Percentiles rank a stretch among this genome's conserved stretches.
Evolutionary conservation across 1,140 invertebrate species (phyloP).

Genomic region (Heliconius hewitsoni): DNA sequence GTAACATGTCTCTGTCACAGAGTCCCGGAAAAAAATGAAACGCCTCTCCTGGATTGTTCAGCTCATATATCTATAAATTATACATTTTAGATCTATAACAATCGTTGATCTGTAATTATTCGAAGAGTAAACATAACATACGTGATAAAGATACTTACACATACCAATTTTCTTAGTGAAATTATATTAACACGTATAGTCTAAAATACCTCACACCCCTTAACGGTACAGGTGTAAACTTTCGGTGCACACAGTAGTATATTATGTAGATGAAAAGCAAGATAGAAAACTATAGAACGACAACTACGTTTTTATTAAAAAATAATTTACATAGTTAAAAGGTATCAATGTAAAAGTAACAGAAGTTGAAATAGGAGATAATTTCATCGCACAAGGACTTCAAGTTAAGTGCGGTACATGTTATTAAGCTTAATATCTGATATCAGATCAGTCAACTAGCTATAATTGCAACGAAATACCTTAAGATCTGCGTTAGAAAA

Average conservation of each 20-base stretch:
- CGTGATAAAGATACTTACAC: slow-evolving; percentile 41
- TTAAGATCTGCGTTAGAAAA: slow-evolving; percentile 8
- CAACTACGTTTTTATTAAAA: neutral
- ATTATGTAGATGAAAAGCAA: neutral
- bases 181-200: slow-evolving; percentile 16
- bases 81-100: slow-evolving; percentile 75
- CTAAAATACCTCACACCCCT: slow-evolving; percentile 14
- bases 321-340: neutral
- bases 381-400: slow-evolving; percentile 23
- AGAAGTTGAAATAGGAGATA: neutral
- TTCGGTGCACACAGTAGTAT: neutral
- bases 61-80: slow-evolving; percentile 71
- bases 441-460: slow-evolving; percentile 39
- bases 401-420: slow-evolving; percentile 22
- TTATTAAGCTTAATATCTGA: slow-evolving; percentile 28
- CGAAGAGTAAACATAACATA: slow-evolving; percentile 50
- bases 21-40: slow-evolving; percentile 52
- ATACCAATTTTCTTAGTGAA: slow-evolving; percentile 13
- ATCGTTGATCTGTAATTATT: slow-evolving; percentile 78
- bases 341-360: neutral
- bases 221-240: neutral
- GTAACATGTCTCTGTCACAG: slow-evolving; percentile 50
- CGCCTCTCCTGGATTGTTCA: slow-evolving; percentile 53
- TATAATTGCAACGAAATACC: slow-evolving; percentile 32
- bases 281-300: neutral